A percentile compares a stretch with the other conserved stretches of the same genome.
These are phyloP conservation scores for Apeira syringaria DNA, from an alignment of 2,888 invertebrate species.

Conservation along the genomic window DNA sequence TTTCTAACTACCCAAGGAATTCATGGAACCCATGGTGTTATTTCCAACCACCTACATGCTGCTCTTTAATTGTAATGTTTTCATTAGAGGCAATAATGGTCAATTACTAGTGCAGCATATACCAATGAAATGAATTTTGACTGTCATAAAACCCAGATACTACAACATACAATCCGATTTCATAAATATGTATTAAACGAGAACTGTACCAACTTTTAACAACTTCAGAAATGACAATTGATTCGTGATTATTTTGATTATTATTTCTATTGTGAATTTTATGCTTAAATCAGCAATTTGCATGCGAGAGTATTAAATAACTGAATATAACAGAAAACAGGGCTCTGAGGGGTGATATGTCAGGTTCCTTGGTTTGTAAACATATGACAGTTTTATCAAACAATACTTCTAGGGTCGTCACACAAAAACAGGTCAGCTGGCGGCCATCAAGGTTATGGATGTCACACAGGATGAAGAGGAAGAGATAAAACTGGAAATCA, in stretches of 20 bases:
- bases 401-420: conserved; percentile 92
- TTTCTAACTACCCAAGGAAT: too few relatives aligned
- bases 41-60: conserved; percentile 22
- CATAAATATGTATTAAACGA: conserved; percentile 21
- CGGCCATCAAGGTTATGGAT: conserved; percentile 99
- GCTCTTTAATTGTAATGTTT: conserved; percentile 53
- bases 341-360: too few relatives aligned
- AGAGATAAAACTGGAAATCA: conserved; percentile 99
- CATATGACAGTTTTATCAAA: background rate
- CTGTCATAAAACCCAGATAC: too few relatives aligned
- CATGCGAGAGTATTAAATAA: too few relatives aligned
- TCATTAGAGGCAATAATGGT: conserved; percentile 50
- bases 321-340: too few relatives aligned
- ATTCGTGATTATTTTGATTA: conserved; percentile 21
- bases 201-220: conserved; percentile 10
- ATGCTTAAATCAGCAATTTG: too few relatives aligned
- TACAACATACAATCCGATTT: background rate
- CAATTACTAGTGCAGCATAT: conserved; percentile 39
- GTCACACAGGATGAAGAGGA: conserved; percentile 99
- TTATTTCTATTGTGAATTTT: too few relatives aligned
- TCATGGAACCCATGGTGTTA: too few relatives aligned
- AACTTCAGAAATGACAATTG: background rate
- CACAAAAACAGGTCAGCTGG: conserved; percentile 99
- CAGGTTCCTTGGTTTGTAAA: too few relatives aligned
- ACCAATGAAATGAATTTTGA: conserved; percentile 6